Percentiles rank a stretch among this genome's conserved stretches.
phyloP scores from a whole-genome alignment of 2,888 invertebrate species.

The Pachliopta kotzebuea region DNA sequence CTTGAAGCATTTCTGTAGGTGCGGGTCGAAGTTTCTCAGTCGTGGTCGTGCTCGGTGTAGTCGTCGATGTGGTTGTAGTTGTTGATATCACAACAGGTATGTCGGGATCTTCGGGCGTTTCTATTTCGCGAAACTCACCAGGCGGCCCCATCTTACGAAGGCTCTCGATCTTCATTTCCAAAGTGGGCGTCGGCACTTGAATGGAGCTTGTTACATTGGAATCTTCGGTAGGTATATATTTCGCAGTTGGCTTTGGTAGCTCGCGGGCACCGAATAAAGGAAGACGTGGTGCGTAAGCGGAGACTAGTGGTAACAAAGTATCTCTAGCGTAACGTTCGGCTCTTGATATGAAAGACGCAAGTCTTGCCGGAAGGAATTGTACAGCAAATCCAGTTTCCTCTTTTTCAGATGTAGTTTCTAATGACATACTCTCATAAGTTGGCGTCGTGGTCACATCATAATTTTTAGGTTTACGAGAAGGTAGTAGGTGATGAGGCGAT shows the following conservation, averaged over 20 bases:
- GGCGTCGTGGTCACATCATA: conserved; percentile 68
- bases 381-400: conserved; percentile 81
- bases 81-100: conserved; percentile 52
- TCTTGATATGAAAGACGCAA: conserved; percentile 89
- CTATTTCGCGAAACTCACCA: conserved; percentile 60
- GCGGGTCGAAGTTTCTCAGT: conserved; percentile 55
- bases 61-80: conserved; percentile 49
- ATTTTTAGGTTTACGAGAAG: conserved; percentile 65
- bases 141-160: conserved; percentile 69
- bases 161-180: conserved; percentile 75
- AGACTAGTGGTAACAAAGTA: conserved; percentile 87
- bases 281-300: conserved; percentile 88
- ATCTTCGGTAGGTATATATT: conserved; percentile 82
- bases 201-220: conserved; percentile 58
- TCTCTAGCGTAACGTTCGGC: conserved; percentile 91
- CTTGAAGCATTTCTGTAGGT: conserved; percentile 62
- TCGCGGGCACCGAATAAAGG: conserved; percentile 79
- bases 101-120: conserved; percentile 68
- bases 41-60: conserved; percentile 44
- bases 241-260: conserved; percentile 72
- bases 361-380: conserved; percentile 88
- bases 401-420: conserved; percentile 58
- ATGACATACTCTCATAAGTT: conserved; percentile 54
- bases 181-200: conserved; percentile 68
- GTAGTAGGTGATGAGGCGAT: conserved; percentile 54